Base-by-base conservation (phyloP, 1,140 invertebrate species). In the Chironomus tepperi region DNA sequence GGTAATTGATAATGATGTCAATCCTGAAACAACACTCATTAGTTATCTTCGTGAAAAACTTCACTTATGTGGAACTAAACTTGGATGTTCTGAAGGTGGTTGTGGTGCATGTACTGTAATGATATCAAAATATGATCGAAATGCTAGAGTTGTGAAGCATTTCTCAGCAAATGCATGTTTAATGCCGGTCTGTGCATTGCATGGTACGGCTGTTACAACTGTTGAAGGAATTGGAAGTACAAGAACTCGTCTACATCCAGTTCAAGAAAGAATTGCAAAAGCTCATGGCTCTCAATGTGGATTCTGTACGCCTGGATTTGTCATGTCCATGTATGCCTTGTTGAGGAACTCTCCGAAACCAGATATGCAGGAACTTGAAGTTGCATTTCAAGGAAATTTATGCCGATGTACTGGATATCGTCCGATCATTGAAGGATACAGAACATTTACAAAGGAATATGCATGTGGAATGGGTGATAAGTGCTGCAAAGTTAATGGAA, bases 91-190 rank as follows among this genome's bases (percentile, higher is more conserved):
- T 1, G 95, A 98, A 86, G 96, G 94, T 70, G 95, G 95, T 3
- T 98, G 95, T 80, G 95, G 95, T 0, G 94, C 94, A 1, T 98
- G 95, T 78, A 97, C 94, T 0, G 93, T 97, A 7, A 96, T 97
- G 94, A 84, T 97, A 0, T 96, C 94, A 0, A 91, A 89, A 77
- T 88, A 87, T 72, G 87, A 93, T 78, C 83, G 88, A 8, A 78
- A 77, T n/a, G 85, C 82, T 10, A 84, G 86, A 24, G 85, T 85
- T 82, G 84, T 92, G n/a, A 96, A 95, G 80, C 94, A 98, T 84
- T 84, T 92, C 74, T 89, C 94, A 8, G 91, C 93, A 7, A 98
- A 98, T 82, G 92, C 94, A 1, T 97, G 95, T 79, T 84, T 97
- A 43, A 90, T 89, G 8, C 94, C 94, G 8, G 82, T 97, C 5